A percentile compares a stretch with the other conserved stretches of the same genome.
Conservation (phyloP, 2,888 invertebrate genomes). For the Troilus luridus region DNA sequence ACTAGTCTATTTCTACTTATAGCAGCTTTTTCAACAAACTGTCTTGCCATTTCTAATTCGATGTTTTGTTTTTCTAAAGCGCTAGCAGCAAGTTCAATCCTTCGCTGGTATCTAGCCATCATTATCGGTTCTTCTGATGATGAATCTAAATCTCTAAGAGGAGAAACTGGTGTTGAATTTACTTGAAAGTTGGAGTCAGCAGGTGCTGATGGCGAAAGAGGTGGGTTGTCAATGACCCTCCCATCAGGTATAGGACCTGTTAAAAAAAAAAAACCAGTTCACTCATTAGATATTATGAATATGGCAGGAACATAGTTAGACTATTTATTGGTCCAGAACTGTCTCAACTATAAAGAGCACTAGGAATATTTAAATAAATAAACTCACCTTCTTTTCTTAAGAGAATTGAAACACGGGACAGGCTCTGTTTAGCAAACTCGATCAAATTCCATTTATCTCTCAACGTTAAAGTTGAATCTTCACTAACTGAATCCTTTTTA, state of each 20-base stretch:
- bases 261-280: neutral
- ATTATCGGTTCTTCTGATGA: conserved; percentile 60
- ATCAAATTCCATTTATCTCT: conserved; percentile 63
- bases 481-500: conserved; percentile 57
- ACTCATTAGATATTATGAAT: too few species aligned
- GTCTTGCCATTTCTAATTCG: conserved; percentile 63
- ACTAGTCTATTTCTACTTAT: conserved; percentile 61
- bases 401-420: conserved; percentile 60
- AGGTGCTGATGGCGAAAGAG: conserved; percentile 54
- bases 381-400: conserved; percentile 61
- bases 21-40: conserved; percentile 63
- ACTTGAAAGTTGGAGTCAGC: conserved; percentile 31
- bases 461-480: conserved; percentile 48
- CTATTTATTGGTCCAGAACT: too few species aligned
- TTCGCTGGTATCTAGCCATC: conserved; percentile 61
- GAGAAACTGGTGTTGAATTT: conserved; percentile 17
- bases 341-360: neutral
- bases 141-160: neutral
- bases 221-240: neutral
- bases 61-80: conserved; percentile 62
- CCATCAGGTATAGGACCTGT: conserved; percentile 48
- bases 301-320: too few species aligned
- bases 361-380: neutral
- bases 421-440: conserved; percentile 63
- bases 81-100: conserved; percentile 61